Evolutionary conservation across 2,888 invertebrate species (phyloP).

Genomic region (Cordilura impudica): DNA sequence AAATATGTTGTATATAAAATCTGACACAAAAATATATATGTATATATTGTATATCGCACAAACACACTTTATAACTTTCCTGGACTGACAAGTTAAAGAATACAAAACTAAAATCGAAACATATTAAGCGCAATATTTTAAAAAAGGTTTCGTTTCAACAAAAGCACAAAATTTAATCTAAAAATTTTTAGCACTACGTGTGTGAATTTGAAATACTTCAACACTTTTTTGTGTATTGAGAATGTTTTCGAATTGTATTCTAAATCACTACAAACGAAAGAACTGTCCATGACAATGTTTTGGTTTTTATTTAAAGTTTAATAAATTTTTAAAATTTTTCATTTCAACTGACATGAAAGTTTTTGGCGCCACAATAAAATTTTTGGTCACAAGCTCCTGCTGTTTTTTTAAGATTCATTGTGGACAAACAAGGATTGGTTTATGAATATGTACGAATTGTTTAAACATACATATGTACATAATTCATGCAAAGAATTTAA

Average conservation of each 20-base stretch:
- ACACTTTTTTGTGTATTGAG: slow-evolving; percentile 4
- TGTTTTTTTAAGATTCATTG: slow-evolving; percentile 1
- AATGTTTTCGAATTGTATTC: slow-evolving; percentile 2
- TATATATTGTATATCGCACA: too few species aligned
- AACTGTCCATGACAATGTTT: slow-evolving; percentile 21
- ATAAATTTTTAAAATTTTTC: slow-evolving; percentile 27
- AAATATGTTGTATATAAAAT: neutral
- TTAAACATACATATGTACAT: too few species aligned
- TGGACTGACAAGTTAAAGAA: neutral
- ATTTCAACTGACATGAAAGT: too few species aligned
- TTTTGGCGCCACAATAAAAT: slow-evolving; percentile 36
- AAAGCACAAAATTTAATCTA: neutral
- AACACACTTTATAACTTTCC: slow-evolving; percentile 7
- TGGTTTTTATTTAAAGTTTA: slow-evolving; percentile 3
- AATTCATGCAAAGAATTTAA: too few species aligned
- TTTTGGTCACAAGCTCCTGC: slow-evolving; percentile 33
- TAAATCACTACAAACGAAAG: neutral
- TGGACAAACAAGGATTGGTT: slow-evolving; percentile 17
- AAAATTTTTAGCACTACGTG: slow-evolving; percentile 41
- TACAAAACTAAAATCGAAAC: neutral
- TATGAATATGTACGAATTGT: neutral
- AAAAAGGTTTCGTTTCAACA: neutral
- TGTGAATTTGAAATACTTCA: slow-evolving; percentile 40
- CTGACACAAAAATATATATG: neutral
- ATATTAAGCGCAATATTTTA: slow-evolving; percentile 18